Base-by-base conservation (phyloP, 2,113 vertebrate species). In the Phalacrocorax aristotelis region DNA sequence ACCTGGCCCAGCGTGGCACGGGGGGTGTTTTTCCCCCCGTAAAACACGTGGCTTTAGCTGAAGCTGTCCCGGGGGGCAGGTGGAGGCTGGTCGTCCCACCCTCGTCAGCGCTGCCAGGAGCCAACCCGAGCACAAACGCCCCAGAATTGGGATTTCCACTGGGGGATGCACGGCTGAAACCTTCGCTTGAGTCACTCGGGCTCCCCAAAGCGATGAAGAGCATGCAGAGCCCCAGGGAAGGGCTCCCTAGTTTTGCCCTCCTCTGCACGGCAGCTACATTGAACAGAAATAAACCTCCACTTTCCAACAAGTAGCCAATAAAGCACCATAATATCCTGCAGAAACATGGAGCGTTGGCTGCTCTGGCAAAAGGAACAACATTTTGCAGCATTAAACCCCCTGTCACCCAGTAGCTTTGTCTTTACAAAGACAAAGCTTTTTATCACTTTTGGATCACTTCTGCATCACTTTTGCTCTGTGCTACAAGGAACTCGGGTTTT, bases 331-430 rank as follows among this genome's bases (percentile, higher is more conserved):
- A 34, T 1, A 8, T 3, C 72, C 81, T 15, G 5, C 72, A 62
- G 62, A 19, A 42, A 2, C 0, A 6, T 2, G 15, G 42, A 69
- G 4, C 49, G 0, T 1, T 22, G 65, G 15, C 52, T 68, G 16
- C 25, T 48, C 85, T 4, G 5, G 34, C 46, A 34, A 36, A 30
- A 57, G 21, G 14, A 27, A 12, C 11, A 38, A 22, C 13, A 10
- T 20, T 55, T 20, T 26, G 3, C 61, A 79, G 42, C 71, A 9
- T 32, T 22, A 38, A 77, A 20, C 6, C n/a, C n/a, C 14, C 26
- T 1, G 4, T 40, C 3, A 1, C 70, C 32, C 5, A 1, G 11
- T 2, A 21, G 29, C 21, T 78, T 38, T 48, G 25, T 13, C 42
- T 74, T 85, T 14, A n/a, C 42, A 19, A 48, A 80, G 30, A 26